phyloP scores from a whole-genome alignment of 2,113 vertebrate species.

The Paedocypris sp. region DNA sequence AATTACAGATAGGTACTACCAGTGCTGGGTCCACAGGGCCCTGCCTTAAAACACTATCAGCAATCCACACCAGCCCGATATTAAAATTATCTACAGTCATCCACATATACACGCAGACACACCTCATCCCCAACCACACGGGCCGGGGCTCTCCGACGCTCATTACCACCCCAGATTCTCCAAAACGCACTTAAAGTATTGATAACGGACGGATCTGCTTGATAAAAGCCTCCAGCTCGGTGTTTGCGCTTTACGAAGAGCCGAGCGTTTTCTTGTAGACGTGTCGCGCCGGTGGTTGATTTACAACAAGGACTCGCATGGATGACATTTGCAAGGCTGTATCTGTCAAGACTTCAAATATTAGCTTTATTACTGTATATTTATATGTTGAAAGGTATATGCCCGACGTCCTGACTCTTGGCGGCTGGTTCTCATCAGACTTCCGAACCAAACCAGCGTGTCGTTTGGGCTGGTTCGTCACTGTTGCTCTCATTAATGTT shows the following conservation, averaged over 20 bases:
- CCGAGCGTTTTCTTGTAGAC: too few species aligned
- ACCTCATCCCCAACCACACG: constrained; percentile 24
- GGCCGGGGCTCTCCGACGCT: not conserved
- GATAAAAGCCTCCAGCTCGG: not conserved
- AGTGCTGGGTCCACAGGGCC: constrained; percentile 58
- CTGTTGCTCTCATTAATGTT: constrained; percentile 33
- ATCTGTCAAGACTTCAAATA: not conserved
- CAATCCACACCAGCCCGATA: constrained; percentile 64
- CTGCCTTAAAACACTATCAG: constrained; percentile 65
- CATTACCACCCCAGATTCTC: not conserved
- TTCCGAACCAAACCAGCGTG: constrained; percentile 25
- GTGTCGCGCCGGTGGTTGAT: too few species aligned
- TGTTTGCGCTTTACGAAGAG: not conserved
- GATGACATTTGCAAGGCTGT: not conserved
- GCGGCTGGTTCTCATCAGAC: not conserved
- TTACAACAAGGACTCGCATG: not conserved
- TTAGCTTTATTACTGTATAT: not conserved
- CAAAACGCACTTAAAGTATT: not conserved
- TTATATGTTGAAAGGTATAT: not conserved
- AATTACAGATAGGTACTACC: constrained; percentile 71
- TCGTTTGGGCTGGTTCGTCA: constrained; percentile 21
- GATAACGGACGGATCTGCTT: not conserved
- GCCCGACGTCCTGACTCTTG: not conserved
- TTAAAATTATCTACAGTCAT: constrained; percentile 63
- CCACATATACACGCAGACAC: constrained; percentile 36